phyloP scores from a whole-genome alignment of 2,113 vertebrate genomes.

The Antennarius striatus region DNA sequence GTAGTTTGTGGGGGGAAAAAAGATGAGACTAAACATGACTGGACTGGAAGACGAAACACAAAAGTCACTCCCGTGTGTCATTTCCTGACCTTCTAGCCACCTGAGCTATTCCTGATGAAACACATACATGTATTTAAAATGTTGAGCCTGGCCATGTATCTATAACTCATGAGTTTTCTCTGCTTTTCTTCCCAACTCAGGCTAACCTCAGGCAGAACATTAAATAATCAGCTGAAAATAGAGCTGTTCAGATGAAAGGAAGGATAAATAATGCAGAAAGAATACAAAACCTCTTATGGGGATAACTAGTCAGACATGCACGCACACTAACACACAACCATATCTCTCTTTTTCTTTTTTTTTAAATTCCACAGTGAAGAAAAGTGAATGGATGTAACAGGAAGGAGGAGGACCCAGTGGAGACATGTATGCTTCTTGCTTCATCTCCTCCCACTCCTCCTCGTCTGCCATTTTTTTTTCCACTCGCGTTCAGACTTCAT shows the following conservation, averaged over 20 bases:
- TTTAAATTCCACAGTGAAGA: constrained; percentile 55
- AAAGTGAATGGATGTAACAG: constrained; percentile 76
- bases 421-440: constrained; percentile 69
- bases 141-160: constrained; percentile 28
- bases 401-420: constrained; percentile 73
- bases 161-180: constrained; percentile 50
- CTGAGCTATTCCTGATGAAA: constrained; percentile 17
- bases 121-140: constrained; percentile 47
- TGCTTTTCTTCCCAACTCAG: constrained; percentile 42
- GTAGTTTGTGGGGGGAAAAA: constrained; percentile 15
- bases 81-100: constrained; percentile 34
- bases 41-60: constrained; percentile 18
- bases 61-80: constrained; percentile 25
- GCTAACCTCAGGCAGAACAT: constrained; percentile 58
- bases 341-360: constrained; percentile 9
- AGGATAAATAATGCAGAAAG: constrained; percentile 75
- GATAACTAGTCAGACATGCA: constrained; percentile 60
- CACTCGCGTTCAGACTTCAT: constrained; percentile 66
- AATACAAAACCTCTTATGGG: constrained; percentile 74
- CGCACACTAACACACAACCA: constrained; percentile 29
- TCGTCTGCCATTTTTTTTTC: constrained; percentile 58
- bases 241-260: constrained; percentile 69
- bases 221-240: constrained; percentile 71
- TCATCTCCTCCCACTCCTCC: constrained; percentile 71
- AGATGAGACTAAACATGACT: constrained; percentile 23